Evolutionary conservation across 2,888 invertebrate genomes (phyloP).

Genomic region (Cantharis nigra): DNA sequence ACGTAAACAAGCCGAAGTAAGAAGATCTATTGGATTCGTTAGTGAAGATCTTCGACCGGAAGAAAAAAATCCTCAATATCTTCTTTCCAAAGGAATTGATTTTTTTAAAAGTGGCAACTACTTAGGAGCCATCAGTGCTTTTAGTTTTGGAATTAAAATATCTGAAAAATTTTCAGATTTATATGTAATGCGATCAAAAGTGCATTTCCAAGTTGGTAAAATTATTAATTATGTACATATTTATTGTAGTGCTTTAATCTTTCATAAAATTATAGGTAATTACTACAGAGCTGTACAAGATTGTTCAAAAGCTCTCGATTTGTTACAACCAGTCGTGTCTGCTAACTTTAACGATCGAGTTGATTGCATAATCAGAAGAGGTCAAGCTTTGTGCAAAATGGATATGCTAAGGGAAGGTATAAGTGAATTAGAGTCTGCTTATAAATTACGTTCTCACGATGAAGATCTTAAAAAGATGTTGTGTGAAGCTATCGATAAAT

Average conservation of each 20-base stretch:
- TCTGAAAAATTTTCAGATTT: conserved; percentile 74
- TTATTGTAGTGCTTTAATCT: not conserved
- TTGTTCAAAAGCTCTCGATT: conserved; percentile 71
- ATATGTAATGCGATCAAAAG: conserved; percentile 76
- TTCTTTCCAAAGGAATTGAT: conserved; percentile 79
- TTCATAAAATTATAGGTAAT: conserved; percentile 62
- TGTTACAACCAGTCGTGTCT: conserved; percentile 73
- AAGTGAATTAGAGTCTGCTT: conserved; percentile 75
- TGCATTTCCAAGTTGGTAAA: conserved; percentile 67
- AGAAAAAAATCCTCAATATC: conserved; percentile 82
- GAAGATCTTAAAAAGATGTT: conserved; percentile 65
- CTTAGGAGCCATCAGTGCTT: conserved; percentile 81
- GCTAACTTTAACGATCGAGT: conserved; percentile 73
- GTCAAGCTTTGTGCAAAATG: conserved; percentile 72
- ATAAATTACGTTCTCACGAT: conserved; percentile 68
- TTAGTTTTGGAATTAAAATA: conserved; percentile 75
- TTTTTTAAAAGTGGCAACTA: conserved; percentile 77
- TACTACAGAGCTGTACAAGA: conserved; percentile 64
- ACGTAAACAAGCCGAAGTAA: conserved; percentile 74
- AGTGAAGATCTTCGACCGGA: conserved; percentile 76
- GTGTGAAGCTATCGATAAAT: conserved; percentile 13
- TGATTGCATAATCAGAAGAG: conserved; percentile 75
- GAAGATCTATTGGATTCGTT: conserved; percentile 70
- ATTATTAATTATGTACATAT: not conserved
- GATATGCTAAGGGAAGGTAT: conserved; percentile 72